Evolutionary conservation across 1,140 invertebrate species (phyloP).

Genomic region (Drosophila cardini): DNA sequence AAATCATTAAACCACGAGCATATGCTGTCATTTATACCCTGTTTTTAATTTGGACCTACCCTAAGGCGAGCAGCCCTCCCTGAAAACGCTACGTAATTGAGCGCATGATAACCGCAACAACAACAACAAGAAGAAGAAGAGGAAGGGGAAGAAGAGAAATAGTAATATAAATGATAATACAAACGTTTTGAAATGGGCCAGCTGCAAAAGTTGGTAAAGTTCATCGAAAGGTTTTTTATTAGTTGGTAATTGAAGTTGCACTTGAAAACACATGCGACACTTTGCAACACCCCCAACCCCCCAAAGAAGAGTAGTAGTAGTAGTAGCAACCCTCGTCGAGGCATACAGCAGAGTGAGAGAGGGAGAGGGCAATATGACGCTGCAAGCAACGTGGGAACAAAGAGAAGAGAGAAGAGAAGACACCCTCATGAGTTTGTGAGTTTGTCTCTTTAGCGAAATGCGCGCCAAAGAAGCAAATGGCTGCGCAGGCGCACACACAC

Average conservation of each 20-base stretch:
- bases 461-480: slow-evolving; percentile 69
- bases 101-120: slow-evolving; percentile 51
- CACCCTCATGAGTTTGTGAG: slow-evolving; percentile 59
- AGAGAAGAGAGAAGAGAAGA: slow-evolving; percentile 30
- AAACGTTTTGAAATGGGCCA: slow-evolving; percentile 30
- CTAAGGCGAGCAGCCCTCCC: slow-evolving; percentile 18
- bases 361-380: slow-evolving; percentile 6
- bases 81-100: slow-evolving; percentile 38
- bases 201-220: slow-evolving; percentile 30
- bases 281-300: slow-evolving; percentile 62
- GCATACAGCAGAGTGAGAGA: neutral
- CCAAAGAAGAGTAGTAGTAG: neutral
- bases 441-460: slow-evolving; percentile 46
- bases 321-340: slow-evolving; percentile 12
- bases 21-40: neutral
- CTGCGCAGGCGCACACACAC: slow-evolving; percentile 48
- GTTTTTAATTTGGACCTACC: slow-evolving; percentile 30
- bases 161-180: slow-evolving; percentile 25
- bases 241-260: slow-evolving; percentile 72
- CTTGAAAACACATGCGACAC: slow-evolving; percentile 81
- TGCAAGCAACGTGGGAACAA: slow-evolving; percentile 34
- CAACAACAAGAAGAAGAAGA: slow-evolving; percentile 1
- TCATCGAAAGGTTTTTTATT: slow-evolving; percentile 16
- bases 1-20: slow-evolving; percentile 28
- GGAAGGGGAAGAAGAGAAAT: neutral